Percentiles rank a stretch among this genome's conserved stretches.
phyloP scores from a whole-genome alignment of 1,140 invertebrate species.

The Bactericera cockerelli region DNA sequence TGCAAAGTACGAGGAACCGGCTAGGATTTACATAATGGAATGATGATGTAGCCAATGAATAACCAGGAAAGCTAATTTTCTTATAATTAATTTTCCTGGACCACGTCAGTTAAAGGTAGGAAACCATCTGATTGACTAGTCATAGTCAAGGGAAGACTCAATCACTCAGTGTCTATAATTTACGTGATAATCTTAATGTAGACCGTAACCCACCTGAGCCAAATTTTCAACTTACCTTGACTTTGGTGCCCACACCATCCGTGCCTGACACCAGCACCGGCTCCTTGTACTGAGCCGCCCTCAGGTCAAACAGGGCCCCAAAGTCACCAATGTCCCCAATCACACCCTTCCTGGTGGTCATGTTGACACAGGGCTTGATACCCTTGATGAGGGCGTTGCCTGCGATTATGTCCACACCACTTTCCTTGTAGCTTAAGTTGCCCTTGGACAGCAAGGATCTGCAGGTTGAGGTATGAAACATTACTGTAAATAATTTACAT shows the following conservation, averaged over 20 bases:
- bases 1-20: too few relatives aligned
- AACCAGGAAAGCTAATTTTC: too few relatives aligned
- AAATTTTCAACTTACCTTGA: slow-evolving; percentile 48
- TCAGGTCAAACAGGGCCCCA: slow-evolving; percentile 78
- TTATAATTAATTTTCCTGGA: too few relatives aligned
- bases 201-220: too few relatives aligned
- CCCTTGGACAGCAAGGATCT: slow-evolving; percentile 30
- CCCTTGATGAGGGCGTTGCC: slow-evolving; percentile 69
- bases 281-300: slow-evolving; percentile 48
- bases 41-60: too few relatives aligned
- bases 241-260: slow-evolving; percentile 93
- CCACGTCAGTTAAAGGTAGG: too few relatives aligned
- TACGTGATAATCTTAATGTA: too few relatives aligned
- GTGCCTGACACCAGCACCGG: slow-evolving; percentile 85
- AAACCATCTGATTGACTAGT: too few relatives aligned
- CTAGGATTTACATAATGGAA: too few relatives aligned
- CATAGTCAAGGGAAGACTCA: too few relatives aligned
- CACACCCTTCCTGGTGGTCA: slow-evolving; percentile 52
- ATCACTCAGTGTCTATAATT: too few relatives aligned
- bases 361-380: slow-evolving; percentile 61
- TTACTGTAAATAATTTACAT: slow-evolving; percentile 9
- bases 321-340: slow-evolving; percentile 76
- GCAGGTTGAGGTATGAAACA: slow-evolving; percentile 14
- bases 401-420: slow-evolving; percentile 85
- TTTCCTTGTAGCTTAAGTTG: slow-evolving; percentile 70